phyloP scores from a whole-genome alignment of 37 sponge, comb jelly and placozoan species.

The Dysidea cf. avara region DNA sequence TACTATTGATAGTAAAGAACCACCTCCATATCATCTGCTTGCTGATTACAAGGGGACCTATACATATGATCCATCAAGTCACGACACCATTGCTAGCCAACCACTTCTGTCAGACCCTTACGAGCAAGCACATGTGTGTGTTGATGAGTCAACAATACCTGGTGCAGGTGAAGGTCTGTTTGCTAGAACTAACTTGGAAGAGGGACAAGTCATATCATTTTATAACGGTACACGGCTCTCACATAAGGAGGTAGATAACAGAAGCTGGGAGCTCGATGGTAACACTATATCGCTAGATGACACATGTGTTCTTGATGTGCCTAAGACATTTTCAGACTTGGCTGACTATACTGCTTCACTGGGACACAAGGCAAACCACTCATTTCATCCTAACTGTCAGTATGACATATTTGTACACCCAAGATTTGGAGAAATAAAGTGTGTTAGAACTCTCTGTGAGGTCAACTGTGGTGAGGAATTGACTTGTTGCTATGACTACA shows the following conservation, averaged over 20 bases:
- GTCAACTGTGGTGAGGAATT: constrained; percentile 52
- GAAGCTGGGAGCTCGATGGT: constrained; percentile 56
- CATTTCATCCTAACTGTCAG: constrained; percentile 51
- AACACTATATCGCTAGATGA: constrained; percentile 70
- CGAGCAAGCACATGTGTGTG: constrained; percentile 52
- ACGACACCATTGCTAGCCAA: constrained; percentile 1
- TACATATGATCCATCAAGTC: constrained; percentile 36
- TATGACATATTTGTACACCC: constrained; percentile 60
- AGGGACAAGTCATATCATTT: constrained; percentile 50
- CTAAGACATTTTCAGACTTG: constrained; percentile 6
- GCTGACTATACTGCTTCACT: constrained; percentile 54
- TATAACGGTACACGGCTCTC: constrained; percentile 71
- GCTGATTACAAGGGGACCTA: background rate
- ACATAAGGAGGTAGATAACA: constrained; percentile 53
- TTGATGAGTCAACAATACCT: constrained; percentile 24
- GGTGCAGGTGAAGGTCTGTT: constrained; percentile 73
- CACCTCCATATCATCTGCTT: background rate
- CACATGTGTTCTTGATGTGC: constrained; percentile 59
- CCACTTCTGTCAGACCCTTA: constrained; percentile 62
- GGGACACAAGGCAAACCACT: constrained; percentile 84
- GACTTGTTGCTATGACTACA: constrained; percentile 69
- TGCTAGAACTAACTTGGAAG: constrained; percentile 36
- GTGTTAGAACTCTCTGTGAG: constrained; percentile 38
- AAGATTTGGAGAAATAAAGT: constrained; percentile 73
- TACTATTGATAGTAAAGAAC: background rate